Conservation (phyloP, 2,888 invertebrate species). For the Troilus luridus region DNA sequence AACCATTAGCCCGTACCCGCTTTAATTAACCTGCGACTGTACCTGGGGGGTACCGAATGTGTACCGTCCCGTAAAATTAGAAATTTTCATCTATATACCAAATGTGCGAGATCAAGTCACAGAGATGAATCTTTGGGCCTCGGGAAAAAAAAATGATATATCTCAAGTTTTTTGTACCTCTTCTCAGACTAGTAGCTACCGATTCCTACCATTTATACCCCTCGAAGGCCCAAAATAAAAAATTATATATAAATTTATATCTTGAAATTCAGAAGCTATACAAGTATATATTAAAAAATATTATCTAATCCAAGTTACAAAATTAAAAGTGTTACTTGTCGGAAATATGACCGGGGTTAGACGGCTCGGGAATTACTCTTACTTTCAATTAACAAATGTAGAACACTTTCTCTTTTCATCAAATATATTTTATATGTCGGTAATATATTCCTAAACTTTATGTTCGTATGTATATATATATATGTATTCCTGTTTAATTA, state of each 20-base stretch:
- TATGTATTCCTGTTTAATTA: neutral
- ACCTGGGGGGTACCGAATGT: neutral
- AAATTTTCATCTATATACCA: neutral
- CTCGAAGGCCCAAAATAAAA: neutral
- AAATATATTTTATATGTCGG: neutral
- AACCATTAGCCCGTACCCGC: slow-evolving; percentile 36
- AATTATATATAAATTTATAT: neutral
- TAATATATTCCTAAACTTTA: neutral
- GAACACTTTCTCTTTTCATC: slow-evolving; percentile 6
- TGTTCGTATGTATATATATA: neutral
- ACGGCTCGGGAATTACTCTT: neutral
- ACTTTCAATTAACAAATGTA: slow-evolving; percentile 8
- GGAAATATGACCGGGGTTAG: neutral
- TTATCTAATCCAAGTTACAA: slow-evolving; percentile 16
- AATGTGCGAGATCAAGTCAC: slow-evolving; percentile 34
- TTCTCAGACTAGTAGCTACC: neutral
- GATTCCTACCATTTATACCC: neutral
- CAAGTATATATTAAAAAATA: neutral
- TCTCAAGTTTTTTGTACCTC: neutral
- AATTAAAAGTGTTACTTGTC: neutral
- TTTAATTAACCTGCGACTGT: slow-evolving; percentile 49
- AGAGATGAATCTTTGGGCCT: neutral
- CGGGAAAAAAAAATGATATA: neutral
- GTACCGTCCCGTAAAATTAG: slow-evolving; percentile 19
- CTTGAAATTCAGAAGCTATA: neutral